Evolutionary conservation across 2,888 invertebrate species (phyloP), one percentile per base, ranked within the genome.

Genomic region (Pristionchus maxplancki): DNA sequence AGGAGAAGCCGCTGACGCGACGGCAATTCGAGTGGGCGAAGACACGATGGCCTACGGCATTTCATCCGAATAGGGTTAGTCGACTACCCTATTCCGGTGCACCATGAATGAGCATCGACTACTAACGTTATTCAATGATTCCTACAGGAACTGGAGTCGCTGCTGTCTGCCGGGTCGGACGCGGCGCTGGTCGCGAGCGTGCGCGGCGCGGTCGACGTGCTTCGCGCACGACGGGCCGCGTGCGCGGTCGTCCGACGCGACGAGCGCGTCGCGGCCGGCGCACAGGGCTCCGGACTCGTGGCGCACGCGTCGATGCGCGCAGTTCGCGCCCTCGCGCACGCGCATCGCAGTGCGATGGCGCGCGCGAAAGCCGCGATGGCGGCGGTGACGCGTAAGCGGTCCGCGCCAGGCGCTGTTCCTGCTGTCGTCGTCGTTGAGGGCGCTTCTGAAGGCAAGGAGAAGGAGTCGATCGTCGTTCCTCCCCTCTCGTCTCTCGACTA

Each of bases 1-100:
- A 71, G 13, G 37, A 37, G 37, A 87, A 87, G 58, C 87, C 87
- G 1, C 53, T 87, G 8, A 78, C 87, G 6, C 74, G 87, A 13
- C 74, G 87, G 0, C 87, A 87, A 58, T 87, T 87, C 40, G 87
- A 87, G 9, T 87, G 87, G 87, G 87, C 87, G 28, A 87, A 87
- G 58, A 28, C 44, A 15, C 53, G 28, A n/a, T 87, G 87, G 87
- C 87, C 87, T 37, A 17, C 13, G 13, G 34, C 74, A 13, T 87
- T 87, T 37, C 87, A 87, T 53, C 78, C 87, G 13, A 87, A 87
- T 40, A 87, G 78, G 87, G 87, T 48, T 64, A 17, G 50, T 50
- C 82, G 48, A 31, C 24, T 50, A 50, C 50, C 31, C 50, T 82
- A 82, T 31, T 31, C 82, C 20, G 8, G 20, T 11, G 9, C 82